Evolutionary conservation across 2,113 vertebrate species (phyloP).

Genomic region (Myotis yumanensis): DNA sequence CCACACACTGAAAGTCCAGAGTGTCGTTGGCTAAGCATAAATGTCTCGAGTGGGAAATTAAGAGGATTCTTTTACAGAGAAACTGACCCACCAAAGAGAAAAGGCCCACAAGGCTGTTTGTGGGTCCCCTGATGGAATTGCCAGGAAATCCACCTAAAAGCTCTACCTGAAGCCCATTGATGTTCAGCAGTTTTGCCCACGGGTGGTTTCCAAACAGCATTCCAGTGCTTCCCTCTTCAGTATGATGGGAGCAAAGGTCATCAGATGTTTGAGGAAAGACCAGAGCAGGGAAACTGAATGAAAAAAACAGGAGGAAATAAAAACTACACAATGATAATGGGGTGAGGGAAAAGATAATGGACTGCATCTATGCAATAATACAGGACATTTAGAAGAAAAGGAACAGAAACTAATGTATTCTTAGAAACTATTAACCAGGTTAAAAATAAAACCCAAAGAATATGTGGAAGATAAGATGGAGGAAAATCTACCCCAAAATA

Average conservation of each 20-base stretch:
- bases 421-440: constrained; percentile 28
- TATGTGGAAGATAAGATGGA: neutral
- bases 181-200: neutral
- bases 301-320: neutral
- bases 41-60: neutral
- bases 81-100: neutral
- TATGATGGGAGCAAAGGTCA: neutral
- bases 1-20: neutral
- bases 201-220: neutral
- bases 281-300: neutral
- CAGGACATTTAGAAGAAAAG: neutral
- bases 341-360: neutral
- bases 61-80: neutral
- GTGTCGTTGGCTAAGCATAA: neutral
- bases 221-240: neutral
- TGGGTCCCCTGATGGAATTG: neutral
- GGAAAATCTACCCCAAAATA: neutral
- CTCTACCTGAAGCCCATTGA: neutral
- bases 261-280: neutral
- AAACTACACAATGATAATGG: neutral
- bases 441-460: constrained; percentile 40
- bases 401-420: neutral
- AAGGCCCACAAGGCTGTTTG: neutral
- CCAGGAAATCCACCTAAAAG: neutral
- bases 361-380: neutral